These are phyloP conservation scores for Digitonthophagus gazella DNA, from an alignment of 2,888 invertebrate genomes.

Conservation along the genomic window DNA sequence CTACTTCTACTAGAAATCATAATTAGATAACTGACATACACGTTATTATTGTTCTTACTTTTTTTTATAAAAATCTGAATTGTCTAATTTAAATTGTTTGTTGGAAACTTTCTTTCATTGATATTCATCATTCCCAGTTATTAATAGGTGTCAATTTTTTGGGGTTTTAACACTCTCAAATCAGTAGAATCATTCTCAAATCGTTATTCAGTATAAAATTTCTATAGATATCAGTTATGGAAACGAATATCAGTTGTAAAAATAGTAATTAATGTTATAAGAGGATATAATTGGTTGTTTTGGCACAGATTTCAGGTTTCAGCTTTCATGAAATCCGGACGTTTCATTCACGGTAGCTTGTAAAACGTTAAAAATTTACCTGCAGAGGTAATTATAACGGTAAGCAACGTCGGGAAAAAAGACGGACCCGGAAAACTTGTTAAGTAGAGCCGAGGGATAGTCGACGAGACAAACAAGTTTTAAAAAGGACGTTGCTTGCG, in stretches of 20 bases:
- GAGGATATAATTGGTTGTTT: too few relatives aligned
- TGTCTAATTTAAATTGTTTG: too few relatives aligned
- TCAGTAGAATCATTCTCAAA: too few relatives aligned
- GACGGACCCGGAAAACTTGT: slow-evolving; percentile 9
- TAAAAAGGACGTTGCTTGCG: slow-evolving; percentile 14
- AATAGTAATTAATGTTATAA: too few relatives aligned
- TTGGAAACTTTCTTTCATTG: too few relatives aligned
- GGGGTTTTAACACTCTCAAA: too few relatives aligned
- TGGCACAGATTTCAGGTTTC: not conserved
- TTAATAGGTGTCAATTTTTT: too few relatives aligned
- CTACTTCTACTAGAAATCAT: not conserved
- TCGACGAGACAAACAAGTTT: slow-evolving; percentile 14
- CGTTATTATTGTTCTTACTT: not conserved
- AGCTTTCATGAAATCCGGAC: not conserved
- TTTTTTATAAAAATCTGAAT: too few relatives aligned
- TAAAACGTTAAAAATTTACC: slow-evolving; percentile 5
- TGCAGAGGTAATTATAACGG: slow-evolving; percentile 11
- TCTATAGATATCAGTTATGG: too few relatives aligned
- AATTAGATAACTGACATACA: not conserved
- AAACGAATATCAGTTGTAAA: too few relatives aligned
- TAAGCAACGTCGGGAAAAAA: not conserved
- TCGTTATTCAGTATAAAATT: not conserved
- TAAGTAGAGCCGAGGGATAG: slow-evolving; percentile 3
- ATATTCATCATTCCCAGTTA: too few relatives aligned
- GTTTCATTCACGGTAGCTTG: not conserved